Evolutionary conservation across 2,113 vertebrate genomes (phyloP), one percentile per base, ranked within the genome.

Genomic region (Pleuronectes platessa): DNA sequence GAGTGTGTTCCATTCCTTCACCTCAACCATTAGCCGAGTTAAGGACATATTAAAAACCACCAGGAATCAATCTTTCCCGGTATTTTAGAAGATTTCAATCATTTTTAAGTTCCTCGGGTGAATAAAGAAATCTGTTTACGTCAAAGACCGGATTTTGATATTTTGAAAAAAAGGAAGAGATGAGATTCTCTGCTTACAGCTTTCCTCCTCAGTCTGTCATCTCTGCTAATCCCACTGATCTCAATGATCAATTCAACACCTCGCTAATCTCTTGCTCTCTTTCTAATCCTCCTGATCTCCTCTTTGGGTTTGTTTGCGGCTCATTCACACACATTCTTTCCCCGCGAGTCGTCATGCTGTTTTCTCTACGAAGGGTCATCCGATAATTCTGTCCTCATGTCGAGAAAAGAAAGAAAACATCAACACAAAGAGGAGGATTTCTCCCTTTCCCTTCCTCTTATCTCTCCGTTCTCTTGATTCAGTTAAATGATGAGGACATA

Each of bases 151-250:
- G 40, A 42, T 42, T 42, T 42, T 0, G 10, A 42, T 42, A 13
- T 42, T 42, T 13, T 0, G 12, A 13, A 42, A 42, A 42, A 42
- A 42, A 42, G 12, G 10, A 42, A 12, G 40, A 42, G 40, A 42
- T 13, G 21, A 54, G 20, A 37, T 21, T 18, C 12, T 26, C 27
- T 54, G 40, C 9, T 54, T 13, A 14, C 3, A 6, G 18, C 24
- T 18, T 2, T 40, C 59, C 4, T 21, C 37, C 2, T 4, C 18
- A 20, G n/a, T 56, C 31, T 12, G 13, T 51, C 65, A 53, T 67
- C 27, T 37, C 42, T 24, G 10, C 65, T 86, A 73, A 90, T 86
- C 78, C 58, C 35, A 24, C 21, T 70, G 49, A 82, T 71, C 24
- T 75, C 74, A 6, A 26, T 68, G 61, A 81, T 80, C 45, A 61